Base-by-base conservation (phyloP, 2,888 invertebrate species). In the Pristionchus mayeri region DNA sequence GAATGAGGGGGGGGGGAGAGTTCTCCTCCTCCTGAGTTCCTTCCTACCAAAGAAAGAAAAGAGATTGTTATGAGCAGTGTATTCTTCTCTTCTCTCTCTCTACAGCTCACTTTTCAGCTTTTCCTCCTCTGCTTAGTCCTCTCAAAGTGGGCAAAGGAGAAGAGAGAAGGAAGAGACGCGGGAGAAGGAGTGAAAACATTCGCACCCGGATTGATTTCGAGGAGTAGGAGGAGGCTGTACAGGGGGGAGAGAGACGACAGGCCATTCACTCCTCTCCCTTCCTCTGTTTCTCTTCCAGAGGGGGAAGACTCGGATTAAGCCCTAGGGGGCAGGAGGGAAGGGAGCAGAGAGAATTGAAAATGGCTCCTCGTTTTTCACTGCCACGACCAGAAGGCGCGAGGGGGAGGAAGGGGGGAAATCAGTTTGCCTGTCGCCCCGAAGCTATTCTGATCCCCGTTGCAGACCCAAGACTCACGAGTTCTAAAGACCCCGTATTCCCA, bases 191-290 rank as follows among this genome's bases (percentile, higher is more conserved):
- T 21, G 71, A 71, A 71, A 71, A 71, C 71, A 71, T 71, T 71
- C 71, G 71, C 71, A 40, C 71, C 71, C 71, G 71, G 71, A 71
- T 71, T 71, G 71, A 71, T 71, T 71, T 71, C 71, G 40, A 71
- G 71, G 1, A 4, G 34, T 37, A 71, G 71, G 40, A n/a, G 30
- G 30, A n/a, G 60, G 13, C 11, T 60, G 27, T 30, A 63, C 63
- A 30, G 27, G 57, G 18, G 27, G 27, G 16, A 60, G 27, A 44
- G 7, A 44, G 44, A 44, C 44, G 18, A 21, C 9, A 34, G 71
- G 11, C 24, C 9, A 40, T 44, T 24, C 18, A 21, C 57, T 3
- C 57, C 30, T n/a, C 27, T 9, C 30, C 52, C 52, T 21, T 52
- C 13, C 30, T 60, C 18, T 63, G 34, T 63, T 34, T 63, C 63